These are phyloP conservation scores for Phortica magna DNA, from an alignment of 2,888 invertebrate genomes.

Conservation along the genomic window DNA sequence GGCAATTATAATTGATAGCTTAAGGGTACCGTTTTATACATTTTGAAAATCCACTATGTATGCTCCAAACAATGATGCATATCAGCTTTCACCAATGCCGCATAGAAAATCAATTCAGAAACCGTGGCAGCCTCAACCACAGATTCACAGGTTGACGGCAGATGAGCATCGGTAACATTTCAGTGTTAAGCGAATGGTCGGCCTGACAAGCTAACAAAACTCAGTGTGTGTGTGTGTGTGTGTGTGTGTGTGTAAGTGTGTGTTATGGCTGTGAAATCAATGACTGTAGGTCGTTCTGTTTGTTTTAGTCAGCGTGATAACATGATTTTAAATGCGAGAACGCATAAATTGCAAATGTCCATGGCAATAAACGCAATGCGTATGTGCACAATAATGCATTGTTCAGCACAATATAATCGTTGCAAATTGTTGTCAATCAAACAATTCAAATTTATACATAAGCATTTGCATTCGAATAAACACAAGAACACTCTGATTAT, in stretches of 20 bases:
- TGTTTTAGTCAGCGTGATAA: neutral
- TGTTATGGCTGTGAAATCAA: neutral
- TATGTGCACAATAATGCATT: neutral
- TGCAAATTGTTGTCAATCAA: neutral
- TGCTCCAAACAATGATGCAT: neutral
- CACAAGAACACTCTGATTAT: too few species aligned
- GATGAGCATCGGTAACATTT: neutral
- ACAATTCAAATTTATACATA: neutral
- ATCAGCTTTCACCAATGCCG: conserved; percentile 7
- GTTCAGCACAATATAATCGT: conserved; percentile 4
- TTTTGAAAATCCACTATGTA: neutral
- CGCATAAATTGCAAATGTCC: neutral
- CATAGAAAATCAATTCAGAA: conserved; percentile 22
- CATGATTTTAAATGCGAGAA: neutral
- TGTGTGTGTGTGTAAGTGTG: neutral
- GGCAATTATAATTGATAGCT: neutral
- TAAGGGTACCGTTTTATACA: too few species aligned
- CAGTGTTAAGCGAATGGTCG: neutral
- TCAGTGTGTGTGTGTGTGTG: too few species aligned
- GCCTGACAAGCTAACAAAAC: neutral
- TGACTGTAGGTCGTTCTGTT: neutral
- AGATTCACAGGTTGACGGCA: conserved; percentile 1
- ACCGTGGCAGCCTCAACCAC: neutral
- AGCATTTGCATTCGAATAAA: neutral
- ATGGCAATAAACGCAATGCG: neutral